Base-by-base conservation (phyloP, 2,797 vertebrate species). In the Myotis daubentonii region DNA sequence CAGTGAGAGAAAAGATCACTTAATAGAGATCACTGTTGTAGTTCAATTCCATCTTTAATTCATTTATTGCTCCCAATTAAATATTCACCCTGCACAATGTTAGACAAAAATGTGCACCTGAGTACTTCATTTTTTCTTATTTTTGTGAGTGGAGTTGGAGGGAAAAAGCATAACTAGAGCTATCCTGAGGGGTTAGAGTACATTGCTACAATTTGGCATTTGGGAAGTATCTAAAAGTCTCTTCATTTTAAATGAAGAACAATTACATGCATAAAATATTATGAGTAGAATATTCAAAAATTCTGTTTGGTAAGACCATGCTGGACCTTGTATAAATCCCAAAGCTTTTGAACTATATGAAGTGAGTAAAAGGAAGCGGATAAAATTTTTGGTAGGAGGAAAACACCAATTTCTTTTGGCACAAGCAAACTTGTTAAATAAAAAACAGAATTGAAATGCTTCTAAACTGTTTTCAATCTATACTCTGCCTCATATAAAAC, bases 361-460 rank as follows among this genome's bases (percentile, higher is more conserved):
- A 9, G 2, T 86, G 92, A 85, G n/a, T 47, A 36, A 82, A 86
- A 83, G 53, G 9, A 88, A 87, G 12, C 41, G 9, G 80, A 25
- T 60, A 70, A 22, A 68, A 44, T 2, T 72, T 88, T 60, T 62
- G 25, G 3, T 62, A 44, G 16, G 38, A 78, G 22, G 28, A 8
- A 92, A 89, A 80, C 28, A 60, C 33, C 33, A 49, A 8, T 70
- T 71, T 66, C 11, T 88, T 55, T 93, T 57, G 30, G 53, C 25
- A 53, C 22, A 91, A 74, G 17, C 13, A 85, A 81, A 81, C 5
- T 47, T 88, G 17, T 72, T 60, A 90, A 89, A 47, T 66, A 10
- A 84, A 91, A 89, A 89, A 85, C 28, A 55, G 10, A 89, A 75
- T 92, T 62, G 30, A 92, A 82, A 93, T 78, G 36, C 16, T 74